These are phyloP conservation scores for Geotrypetes seraphini DNA, from an alignment of 2,797 vertebrate genomes.

Conservation along the genomic window DNA sequence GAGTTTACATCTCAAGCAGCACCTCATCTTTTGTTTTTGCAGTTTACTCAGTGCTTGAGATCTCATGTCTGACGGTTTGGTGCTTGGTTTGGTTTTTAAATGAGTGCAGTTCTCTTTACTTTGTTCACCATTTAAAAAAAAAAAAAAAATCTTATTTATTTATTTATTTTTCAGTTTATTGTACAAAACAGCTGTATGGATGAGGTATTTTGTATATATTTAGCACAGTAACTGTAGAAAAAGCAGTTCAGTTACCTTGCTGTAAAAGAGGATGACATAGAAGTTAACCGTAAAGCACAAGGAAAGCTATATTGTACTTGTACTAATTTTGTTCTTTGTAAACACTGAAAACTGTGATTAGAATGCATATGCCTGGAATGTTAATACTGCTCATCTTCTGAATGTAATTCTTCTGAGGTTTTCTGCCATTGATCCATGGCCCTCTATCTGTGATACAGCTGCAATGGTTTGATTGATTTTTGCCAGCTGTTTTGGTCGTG, in stretches of 20 bases:
- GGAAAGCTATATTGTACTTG: slow-evolving; percentile 63
- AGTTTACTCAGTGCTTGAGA: slow-evolving; percentile 8
- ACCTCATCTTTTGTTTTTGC: slow-evolving; percentile 12
- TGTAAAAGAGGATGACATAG: slow-evolving; percentile 53
- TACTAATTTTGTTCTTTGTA: slow-evolving; percentile 63
- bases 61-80: slow-evolving; percentile 16
- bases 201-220: slow-evolving; percentile 49
- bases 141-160: neutral
- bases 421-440: slow-evolving; percentile 49
- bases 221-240: slow-evolving; percentile 51
- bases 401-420: slow-evolving; percentile 73
- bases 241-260: slow-evolving; percentile 54
- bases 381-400: slow-evolving; percentile 74
- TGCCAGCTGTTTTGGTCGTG: slow-evolving; percentile 68
- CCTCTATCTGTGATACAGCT: slow-evolving; percentile 53
- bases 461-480: slow-evolving; percentile 55
- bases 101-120: neutral
- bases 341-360: slow-evolving; percentile 46
- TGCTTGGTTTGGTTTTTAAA: slow-evolving; percentile 6
- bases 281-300: slow-evolving; percentile 50
- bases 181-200: slow-evolving; percentile 45
- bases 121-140: neutral
- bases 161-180: slow-evolving; percentile 2
- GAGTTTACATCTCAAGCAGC: slow-evolving; percentile 40
- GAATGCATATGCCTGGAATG: slow-evolving; percentile 62